Conservation (phyloP, 2,113 vertebrate genomes). For the Oryzias woworae region DNA sequence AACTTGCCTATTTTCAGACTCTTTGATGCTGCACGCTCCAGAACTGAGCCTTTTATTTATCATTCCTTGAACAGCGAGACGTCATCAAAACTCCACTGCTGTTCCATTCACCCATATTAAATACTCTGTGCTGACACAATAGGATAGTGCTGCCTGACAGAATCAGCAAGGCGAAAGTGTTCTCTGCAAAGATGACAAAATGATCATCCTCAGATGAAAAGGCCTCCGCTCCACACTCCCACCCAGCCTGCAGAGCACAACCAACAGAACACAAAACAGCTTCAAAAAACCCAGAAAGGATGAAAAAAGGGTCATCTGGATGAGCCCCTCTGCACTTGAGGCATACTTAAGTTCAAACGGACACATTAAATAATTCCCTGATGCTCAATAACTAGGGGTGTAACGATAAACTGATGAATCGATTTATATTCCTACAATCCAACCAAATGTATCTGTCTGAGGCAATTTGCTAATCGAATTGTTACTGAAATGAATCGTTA, state of each 20-base stretch:
- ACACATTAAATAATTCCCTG: too few relatives aligned
- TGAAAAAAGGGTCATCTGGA: neutral
- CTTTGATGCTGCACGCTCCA: conserved; percentile 71
- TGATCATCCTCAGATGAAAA: conserved; percentile 3
- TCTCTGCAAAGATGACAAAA: conserved; percentile 4
- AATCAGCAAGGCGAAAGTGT: conserved; percentile 6
- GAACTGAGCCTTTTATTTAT: conserved; percentile 60
- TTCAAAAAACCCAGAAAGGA: conserved; percentile 1
- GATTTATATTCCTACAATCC: too few relatives aligned
- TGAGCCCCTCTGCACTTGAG: too few relatives aligned
- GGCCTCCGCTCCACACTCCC: neutral
- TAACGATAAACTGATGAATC: too few relatives aligned
- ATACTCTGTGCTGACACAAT: conserved; percentile 4
- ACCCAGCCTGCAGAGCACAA: neutral
- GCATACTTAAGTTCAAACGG: too few relatives aligned
- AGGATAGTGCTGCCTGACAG: neutral
- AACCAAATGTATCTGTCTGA: too few relatives aligned
- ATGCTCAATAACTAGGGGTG: too few relatives aligned
- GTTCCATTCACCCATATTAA: conserved; percentile 1
- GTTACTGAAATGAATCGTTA: too few relatives aligned
- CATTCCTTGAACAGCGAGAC: neutral
- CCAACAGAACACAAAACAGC: conserved; percentile 9
- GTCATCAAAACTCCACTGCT: conserved; percentile 8
- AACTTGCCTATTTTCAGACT: conserved; percentile 73
- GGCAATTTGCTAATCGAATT: too few relatives aligned